These are phyloP conservation scores for Hyppa rectilinea DNA, from an alignment of 2,888 invertebrate genomes.

Conservation along the genomic window DNA sequence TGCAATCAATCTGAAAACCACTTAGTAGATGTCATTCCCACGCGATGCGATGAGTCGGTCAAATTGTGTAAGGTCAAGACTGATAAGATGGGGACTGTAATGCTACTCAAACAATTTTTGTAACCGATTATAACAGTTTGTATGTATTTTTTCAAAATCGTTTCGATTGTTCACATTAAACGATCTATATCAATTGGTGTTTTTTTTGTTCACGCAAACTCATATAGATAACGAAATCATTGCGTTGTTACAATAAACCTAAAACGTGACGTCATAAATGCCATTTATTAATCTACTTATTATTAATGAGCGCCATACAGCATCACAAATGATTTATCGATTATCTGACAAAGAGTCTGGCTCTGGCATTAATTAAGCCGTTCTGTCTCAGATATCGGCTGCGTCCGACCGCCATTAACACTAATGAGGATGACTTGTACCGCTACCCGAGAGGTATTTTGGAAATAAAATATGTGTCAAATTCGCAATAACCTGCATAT, in stretches of 20 bases:
- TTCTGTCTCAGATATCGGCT: constrained; percentile 82
- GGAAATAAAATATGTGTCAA: constrained; percentile 63
- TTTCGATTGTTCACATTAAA: constrained; percentile 86
- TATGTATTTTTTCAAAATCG: constrained; percentile 85
- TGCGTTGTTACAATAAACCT: constrained; percentile 35
- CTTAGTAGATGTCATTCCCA: constrained; percentile 39
- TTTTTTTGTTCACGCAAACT: constrained; percentile 59
- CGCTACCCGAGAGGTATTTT: constrained; percentile 61
- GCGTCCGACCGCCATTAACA: constrained; percentile 79
- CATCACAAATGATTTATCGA: constrained; percentile 73
- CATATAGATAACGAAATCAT: constrained; percentile 18
- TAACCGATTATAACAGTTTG: constrained; percentile 74
- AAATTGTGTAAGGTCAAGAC: constrained; percentile 84
- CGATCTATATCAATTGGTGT: constrained; percentile 73
- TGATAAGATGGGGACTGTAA: constrained; percentile 76
- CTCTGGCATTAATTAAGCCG: constrained; percentile 82
- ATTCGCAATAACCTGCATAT: constrained; percentile 45
- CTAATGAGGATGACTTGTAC: constrained; percentile 80
- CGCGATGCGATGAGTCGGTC: constrained; percentile 69
- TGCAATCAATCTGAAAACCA: constrained; percentile 31
- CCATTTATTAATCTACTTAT: constrained; percentile 63
- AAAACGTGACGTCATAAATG: constrained; percentile 55
- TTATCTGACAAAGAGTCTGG: constrained; percentile 78
- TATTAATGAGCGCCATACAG: constrained; percentile 63
- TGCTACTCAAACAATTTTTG: constrained; percentile 73